Evolutionary conservation across 2,888 invertebrate genomes (phyloP), one percentile per base, ranked within the genome.

Genomic region (Lordiphosa fenestrarum): DNA sequence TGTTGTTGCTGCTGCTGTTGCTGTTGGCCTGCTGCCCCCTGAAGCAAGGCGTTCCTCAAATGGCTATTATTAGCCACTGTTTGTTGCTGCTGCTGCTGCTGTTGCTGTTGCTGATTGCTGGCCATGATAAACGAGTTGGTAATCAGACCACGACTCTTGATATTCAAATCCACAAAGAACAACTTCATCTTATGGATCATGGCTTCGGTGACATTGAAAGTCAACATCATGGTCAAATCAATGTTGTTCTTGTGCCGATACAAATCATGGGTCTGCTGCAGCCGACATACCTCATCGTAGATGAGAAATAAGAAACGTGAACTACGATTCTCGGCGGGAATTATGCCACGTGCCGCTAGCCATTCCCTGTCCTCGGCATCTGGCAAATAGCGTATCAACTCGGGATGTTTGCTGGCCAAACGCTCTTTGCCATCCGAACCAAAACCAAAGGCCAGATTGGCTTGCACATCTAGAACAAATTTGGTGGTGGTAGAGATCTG

Each of bases 331-430:
- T 92, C 91, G 6, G 91, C 90, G 1, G 92, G 91, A 90, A 93
- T 92, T 59, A 92, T 89, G 58, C 91, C 91, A 56, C 92, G 91
- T 37, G 91, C 91, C 51, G 91, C 90, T 40, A 93, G 84, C 93
- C 93, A 93, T 44, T 92, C 91, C 51, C 93, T 92, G 84, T 93
- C 93, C 80, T 92, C 92, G 19, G 91, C 90, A 84, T 93, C 93
- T 9, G 92, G 92, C 38, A 91, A 89, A 86, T 93, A 93, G 13
- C 92, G 92, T 78, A 93, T 93, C 15, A 93, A 86, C 63, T 93
- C 92, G 0, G 93, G 93, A 89, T 93, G 93, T 77, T 93, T 92
- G 54, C 92, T 91, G 58, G 92, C 92, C 10, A 93, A 81, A 19
- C 92, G 89, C 19, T 93, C 92, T 74, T 92, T 89, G 10, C 92